Evolutionary conservation across 2,797 vertebrate genomes (phyloP).

Genomic region (Parauchenoglanis punctatus): DNA sequence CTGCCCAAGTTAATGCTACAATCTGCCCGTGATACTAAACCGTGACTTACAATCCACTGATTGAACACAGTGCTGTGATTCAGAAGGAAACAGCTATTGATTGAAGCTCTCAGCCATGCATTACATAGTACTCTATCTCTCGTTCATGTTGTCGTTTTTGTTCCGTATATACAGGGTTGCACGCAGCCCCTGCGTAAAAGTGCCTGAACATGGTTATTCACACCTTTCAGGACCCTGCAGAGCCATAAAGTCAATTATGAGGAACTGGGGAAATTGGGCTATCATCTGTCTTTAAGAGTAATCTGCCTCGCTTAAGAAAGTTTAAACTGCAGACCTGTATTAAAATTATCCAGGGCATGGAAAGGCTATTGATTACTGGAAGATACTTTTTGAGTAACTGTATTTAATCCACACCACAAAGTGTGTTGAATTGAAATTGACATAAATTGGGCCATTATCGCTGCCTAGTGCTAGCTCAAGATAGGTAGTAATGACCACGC

Average conservation of each 20-base stretch:
- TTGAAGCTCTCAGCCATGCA: slow-evolving; percentile 9
- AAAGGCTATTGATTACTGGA: slow-evolving; percentile 58
- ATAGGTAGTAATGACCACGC: not conserved
- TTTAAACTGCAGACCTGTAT: slow-evolving; percentile 57
- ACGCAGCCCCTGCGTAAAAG: not conserved
- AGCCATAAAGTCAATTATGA: slow-evolving; percentile 42
- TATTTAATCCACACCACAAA: slow-evolving; percentile 1
- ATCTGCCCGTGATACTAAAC: not conserved
- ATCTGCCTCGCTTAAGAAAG: slow-evolving; percentile 39
- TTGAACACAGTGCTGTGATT: slow-evolving; percentile 22
- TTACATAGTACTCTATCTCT: slow-evolving; percentile 6
- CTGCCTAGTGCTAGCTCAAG: not conserved
- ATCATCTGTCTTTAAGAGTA: slow-evolving; percentile 46
- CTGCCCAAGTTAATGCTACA: slow-evolving; percentile 1
- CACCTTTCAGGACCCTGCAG: slow-evolving; percentile 2
- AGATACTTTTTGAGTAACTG: slow-evolving; percentile 34
- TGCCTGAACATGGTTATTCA: slow-evolving; percentile 1
- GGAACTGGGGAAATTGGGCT: slow-evolving; percentile 51
- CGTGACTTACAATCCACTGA: slow-evolving; percentile 25
- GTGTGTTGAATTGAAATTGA: not conserved
- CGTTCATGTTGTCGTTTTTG: not conserved
- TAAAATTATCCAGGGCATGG: slow-evolving; percentile 55
- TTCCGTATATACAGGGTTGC: not conserved
- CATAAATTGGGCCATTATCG: not conserved
- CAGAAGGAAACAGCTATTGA: slow-evolving; percentile 10